A percentile compares a stretch with the other conserved stretches of the same genome.
Conservation (phyloP, 2,888 invertebrate genomes). For the Choristoneura rosaceana region DNA sequence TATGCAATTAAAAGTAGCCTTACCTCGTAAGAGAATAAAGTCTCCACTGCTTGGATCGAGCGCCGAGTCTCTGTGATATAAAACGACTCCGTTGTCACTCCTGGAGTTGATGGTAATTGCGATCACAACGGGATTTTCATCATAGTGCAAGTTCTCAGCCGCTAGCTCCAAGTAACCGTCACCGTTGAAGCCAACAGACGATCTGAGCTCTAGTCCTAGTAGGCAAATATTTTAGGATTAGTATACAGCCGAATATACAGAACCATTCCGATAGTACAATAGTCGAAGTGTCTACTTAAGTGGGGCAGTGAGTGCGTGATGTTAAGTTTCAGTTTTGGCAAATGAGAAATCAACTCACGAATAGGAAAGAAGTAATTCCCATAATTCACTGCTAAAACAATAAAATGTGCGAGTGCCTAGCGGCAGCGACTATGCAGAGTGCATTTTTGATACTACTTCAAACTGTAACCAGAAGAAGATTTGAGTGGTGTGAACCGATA, state of each 20-base stretch:
- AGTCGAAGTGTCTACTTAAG: too few species aligned
- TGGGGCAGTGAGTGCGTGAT: neutral
- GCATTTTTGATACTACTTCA: too few species aligned
- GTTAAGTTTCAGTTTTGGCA: neutral
- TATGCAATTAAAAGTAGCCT: neutral
- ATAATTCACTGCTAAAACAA: too few species aligned
- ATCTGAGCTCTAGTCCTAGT: slow-evolving; percentile 86
- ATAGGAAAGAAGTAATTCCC: too few species aligned
- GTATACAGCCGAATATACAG: neutral
- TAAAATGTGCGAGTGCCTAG: too few species aligned
- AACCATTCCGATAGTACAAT: neutral
- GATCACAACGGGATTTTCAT: slow-evolving; percentile 84
- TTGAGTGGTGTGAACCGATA: too few species aligned
- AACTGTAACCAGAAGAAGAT: too few species aligned
- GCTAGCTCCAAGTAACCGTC: slow-evolving; percentile 92
- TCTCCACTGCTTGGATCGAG: slow-evolving; percentile 63
- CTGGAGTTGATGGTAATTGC: slow-evolving; percentile 92
- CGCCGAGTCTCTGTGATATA: slow-evolving; percentile 92
- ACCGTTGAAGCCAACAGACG: slow-evolving; percentile 90
- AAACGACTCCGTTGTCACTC: slow-evolving; percentile 90
- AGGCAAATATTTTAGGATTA: neutral
- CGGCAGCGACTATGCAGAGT: too few species aligned
- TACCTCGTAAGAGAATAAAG: slow-evolving; percentile 71
- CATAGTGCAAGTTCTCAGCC: slow-evolving; percentile 87
- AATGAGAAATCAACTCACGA: too few species aligned